Evolutionary conservation across 2,797 vertebrate genomes (phyloP).

Genomic region (Trematomus bernacchii): DNA sequence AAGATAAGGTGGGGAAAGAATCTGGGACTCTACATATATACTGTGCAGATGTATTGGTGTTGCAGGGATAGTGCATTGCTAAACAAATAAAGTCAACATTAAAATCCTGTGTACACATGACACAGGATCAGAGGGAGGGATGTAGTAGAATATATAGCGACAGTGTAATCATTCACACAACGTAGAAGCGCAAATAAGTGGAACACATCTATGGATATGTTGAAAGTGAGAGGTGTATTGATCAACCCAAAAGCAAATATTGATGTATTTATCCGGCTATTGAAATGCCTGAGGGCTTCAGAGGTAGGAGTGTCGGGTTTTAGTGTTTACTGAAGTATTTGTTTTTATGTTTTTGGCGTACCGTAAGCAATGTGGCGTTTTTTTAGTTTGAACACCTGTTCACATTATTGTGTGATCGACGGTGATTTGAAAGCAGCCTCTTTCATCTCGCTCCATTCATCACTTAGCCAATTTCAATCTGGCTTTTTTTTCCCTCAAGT

Average conservation of each 20-base stretch:
- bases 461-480: slow-evolving; percentile 79
- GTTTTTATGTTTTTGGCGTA: slow-evolving; percentile 79
- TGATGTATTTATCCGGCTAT: slow-evolving; percentile 60
- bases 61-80: not conserved
- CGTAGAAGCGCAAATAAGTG: not conserved
- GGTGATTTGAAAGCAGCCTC: slow-evolving; percentile 83
- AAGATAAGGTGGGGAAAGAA: slow-evolving; percentile 31
- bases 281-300: slow-evolving; percentile 47
- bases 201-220: not conserved
- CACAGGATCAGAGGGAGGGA: not conserved
- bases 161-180: not conserved
- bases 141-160: not conserved
- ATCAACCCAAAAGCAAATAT: slow-evolving; percentile 73
- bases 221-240: not conserved
- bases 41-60: not conserved
- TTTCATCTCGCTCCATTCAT: slow-evolving; percentile 86
- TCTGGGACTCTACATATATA: not conserved
- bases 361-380: slow-evolving; percentile 75
- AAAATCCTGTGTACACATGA: not conserved
- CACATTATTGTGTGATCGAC: slow-evolving; percentile 80
- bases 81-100: slow-evolving; percentile 3
- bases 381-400: slow-evolving; percentile 89
- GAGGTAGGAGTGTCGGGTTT: not conserved
- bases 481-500: slow-evolving; percentile 66
- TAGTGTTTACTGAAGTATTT: slow-evolving; percentile 76